Base-by-base conservation (phyloP, 2,113 vertebrate species). In the Scomber scombrus region DNA sequence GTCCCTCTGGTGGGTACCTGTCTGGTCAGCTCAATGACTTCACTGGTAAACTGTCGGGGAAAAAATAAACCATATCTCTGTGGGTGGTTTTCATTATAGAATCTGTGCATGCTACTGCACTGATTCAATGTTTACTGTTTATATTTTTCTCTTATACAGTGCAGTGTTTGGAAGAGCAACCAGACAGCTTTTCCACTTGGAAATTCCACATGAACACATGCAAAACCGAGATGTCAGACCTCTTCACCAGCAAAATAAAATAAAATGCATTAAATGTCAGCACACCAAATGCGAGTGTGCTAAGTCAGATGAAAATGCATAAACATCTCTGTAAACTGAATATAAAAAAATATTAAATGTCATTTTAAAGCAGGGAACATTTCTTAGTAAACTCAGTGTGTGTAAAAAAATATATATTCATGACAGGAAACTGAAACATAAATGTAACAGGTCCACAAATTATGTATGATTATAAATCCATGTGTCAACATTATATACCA, bases 121-220 rank as follows among this genome's bases (percentile, higher is more conserved):
- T 49, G 63, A 69, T 34, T 34, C 31, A 54, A 0, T 72, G 69
- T 80, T 70, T 80, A 46, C 62, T 60, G 12, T 52, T 63, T 61
- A 29, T 29, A 75, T 63, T 70, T 64, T 58, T 34, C 40, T 21
- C 26, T 13, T 11, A 55, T 26, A 26, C 23, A 26, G 3, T 26
- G 23, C 23, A 26, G 23, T 26, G 23, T 26, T 26, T 26, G 23
- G 54, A 43, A 52, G 12, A 69, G 64, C 46, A 67, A 51, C 40
- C n/a, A 43, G 46, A 60, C 0, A 43, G 65, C 52, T 57, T 31
- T 66, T 62, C 47, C 13, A 40, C 45, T 52, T 45, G 13, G 56
- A 66, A 70, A 75, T 57, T 43, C 63, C 13, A 70, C 14, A 47
- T 29, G 13, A 54, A 65, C 50, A n/a, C 0, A 11, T 29, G 64